phyloP scores from a whole-genome alignment of 2,113 vertebrate genomes.

The Asarcornis scutulata region DNA sequence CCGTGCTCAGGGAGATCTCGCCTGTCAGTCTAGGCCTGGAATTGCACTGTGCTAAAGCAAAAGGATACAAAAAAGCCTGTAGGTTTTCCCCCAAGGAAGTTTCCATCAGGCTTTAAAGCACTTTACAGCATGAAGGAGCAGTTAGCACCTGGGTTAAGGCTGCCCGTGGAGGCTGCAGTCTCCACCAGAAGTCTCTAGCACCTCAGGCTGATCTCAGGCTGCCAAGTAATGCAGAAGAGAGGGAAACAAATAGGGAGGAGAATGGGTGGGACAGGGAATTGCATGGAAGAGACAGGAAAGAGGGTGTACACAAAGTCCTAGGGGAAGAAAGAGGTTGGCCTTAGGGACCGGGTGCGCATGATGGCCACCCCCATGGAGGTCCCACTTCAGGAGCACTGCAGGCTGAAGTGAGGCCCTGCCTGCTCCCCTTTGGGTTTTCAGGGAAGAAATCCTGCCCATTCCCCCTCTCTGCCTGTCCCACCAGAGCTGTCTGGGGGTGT shows the following conservation, averaged over 20 bases:
- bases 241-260: background rate
- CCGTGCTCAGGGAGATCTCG: fast-evolving
- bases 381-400: background rate
- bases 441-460: background rate
- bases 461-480: background rate
- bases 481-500: background rate
- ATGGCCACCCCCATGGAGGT: fast-evolving
- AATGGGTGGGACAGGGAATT: fast-evolving
- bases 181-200: background rate
- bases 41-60: background rate
- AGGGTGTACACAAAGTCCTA: background rate
- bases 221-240: background rate
- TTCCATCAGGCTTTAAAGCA: background rate
- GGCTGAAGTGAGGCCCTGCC: background rate
- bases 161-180: background rate
- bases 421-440: background rate
- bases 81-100: background rate
- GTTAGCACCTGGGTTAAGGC: background rate
- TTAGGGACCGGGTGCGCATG: background rate
- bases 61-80: background rate
- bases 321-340: background rate
- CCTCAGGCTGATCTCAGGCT: background rate
- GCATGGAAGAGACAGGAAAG: background rate
- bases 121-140: background rate
- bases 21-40: background rate